Evolutionary conservation across 2,888 invertebrate species (phyloP), one percentile per base, ranked within the genome.

Genomic region (Mythimna vitellina): DNA sequence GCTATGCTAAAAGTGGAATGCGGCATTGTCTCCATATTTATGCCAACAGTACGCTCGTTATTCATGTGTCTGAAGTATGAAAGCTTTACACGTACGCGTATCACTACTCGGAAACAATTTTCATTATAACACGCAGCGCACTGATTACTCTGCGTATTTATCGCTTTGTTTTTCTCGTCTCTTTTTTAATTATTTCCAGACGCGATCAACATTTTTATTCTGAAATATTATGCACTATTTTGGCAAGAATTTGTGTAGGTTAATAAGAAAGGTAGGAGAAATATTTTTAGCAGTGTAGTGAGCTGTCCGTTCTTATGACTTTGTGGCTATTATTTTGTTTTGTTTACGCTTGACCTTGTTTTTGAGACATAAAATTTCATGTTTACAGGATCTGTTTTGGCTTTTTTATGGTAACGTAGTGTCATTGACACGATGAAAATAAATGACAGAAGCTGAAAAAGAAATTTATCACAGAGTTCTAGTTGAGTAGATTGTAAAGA

Each of bases 1-100:
- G 61, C 32, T 67, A 75, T 57, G 76, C 51, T 70, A 62, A 75
- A 75, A 79, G 75, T 75, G 75, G 66, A 89, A 87, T 86, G 86
- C 86, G 83, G 87, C 85, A 90, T 92, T 93, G 90, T 91, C 89
- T 88, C 86, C 86, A 85, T 90, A 88, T 89, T 90, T 89, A 91
- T 90, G 88, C 82, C 85, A 86, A 87, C 84, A 85, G 87, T 64
- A 69, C 20, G 76, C 58, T 80, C 78, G 75, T 85, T 82, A 85
- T 82, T 83, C 69, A 85, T 78, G 58, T 65, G 78, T 77, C 75
- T 77, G 78, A 83, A 82, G 78, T 82, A 76, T 78, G 76, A 85
- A 73, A 85, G 85, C 83, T 83, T 83, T 78, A 70, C 63, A 65
- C 70, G 66, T 73, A 65, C 68, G 69, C 69, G 65, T 77, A 73